These are phyloP conservation scores for Cataglyphis rosenhaueri DNA, from an alignment of 2,888 invertebrate species.

Conservation along the genomic window DNA sequence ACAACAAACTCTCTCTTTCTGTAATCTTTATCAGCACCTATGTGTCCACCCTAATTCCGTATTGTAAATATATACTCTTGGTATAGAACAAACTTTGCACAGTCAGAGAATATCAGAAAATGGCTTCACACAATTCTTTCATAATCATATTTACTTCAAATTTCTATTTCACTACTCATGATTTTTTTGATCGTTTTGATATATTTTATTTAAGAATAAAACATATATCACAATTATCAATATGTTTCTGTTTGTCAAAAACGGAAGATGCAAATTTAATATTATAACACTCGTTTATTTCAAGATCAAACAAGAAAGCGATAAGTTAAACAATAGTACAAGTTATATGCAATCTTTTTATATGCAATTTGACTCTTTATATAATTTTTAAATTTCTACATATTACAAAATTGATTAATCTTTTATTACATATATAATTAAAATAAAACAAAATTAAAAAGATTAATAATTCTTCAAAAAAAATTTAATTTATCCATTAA, in stretches of 20 bases:
- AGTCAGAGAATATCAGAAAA: not conserved
- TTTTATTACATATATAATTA: not conserved
- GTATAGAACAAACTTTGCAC: constrained; percentile 6
- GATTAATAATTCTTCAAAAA: too few species aligned
- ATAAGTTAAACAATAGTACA: not conserved
- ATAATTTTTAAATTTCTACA: not conserved
- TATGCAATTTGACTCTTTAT: not conserved
- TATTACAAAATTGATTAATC: too few species aligned
- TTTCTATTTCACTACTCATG: not conserved
- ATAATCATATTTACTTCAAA: not conserved
- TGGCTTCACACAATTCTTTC: not conserved
- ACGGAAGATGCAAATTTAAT: not conserved
- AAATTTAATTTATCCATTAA: not conserved
- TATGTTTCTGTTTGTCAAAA: not conserved
- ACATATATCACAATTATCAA: not conserved
- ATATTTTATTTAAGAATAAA: not conserved
- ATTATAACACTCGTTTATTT: not conserved
- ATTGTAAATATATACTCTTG: constrained; percentile 32
- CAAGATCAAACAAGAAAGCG: not conserved
- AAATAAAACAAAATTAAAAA: not conserved
- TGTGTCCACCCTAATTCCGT: constrained; percentile 17
- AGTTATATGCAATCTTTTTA: not conserved
- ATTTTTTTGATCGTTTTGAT: not conserved
- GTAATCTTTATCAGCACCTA: constrained; percentile 31
- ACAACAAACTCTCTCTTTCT: constrained; percentile 40